Base-by-base conservation (phyloP, 2,888 invertebrate species). In the Cheilosia scutellata region DNA sequence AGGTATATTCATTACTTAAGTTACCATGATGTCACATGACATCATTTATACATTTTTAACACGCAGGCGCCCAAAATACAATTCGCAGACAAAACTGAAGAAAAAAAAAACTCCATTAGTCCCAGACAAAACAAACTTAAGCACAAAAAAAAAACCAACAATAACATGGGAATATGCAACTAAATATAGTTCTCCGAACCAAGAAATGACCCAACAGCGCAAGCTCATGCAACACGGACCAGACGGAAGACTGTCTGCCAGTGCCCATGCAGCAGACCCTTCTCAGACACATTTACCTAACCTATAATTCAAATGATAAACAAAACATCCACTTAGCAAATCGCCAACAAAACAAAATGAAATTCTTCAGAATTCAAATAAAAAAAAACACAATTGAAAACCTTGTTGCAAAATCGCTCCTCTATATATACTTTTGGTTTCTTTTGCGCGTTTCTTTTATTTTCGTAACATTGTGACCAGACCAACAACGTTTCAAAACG, bases 251-350 rank as follows among this genome's bases (percentile, higher is more conserved):
- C 20, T 20, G 20, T 20, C 20, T 20, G 20, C 1, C 20, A 20
- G 20, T 20, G 20, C 1, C 44, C 49, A 16, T 47, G 47, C 13
- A 16, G 9, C 20, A 47, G 16, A 7, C 25, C 40, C 49, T 20
- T 11, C n/a, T 11, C 9, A 62, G 16, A 20, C 47, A 42, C 42
- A 42, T 47, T 11, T 29, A 44, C 20, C 27, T 60, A 71, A 55
- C 42, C 68, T 47, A 83, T 83, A 78, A 83, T 78, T 83, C 78
- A 78, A 78, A 83, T 74, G 72, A 78, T 83, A 83, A 83, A 83
- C 83, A 83, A 78, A 83, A 72, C 83, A 53, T 68, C 83, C 83
- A 83, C 78, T 83, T 83, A 83, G 60, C 77, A 25, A 72, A 77
- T 72, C 27, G 16, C 53, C 53, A 60, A 80, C 53, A 66, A 44